These are phyloP conservation scores for Macrosiphum euphorbiae DNA, from an alignment of 2,888 invertebrate species.

Conservation along the genomic window DNA sequence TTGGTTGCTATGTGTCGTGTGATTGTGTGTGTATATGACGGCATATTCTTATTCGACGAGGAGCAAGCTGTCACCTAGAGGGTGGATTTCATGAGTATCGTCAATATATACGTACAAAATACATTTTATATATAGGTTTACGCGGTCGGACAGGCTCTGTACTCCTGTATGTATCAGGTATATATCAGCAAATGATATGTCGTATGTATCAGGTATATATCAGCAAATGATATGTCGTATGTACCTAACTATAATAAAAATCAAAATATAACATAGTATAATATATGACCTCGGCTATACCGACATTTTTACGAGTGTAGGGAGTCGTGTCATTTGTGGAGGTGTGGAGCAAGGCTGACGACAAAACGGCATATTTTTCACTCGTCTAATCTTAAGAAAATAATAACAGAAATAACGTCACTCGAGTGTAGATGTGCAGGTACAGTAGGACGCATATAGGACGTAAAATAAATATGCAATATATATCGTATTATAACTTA, in stretches of 20 bases:
- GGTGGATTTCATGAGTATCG: background rate
- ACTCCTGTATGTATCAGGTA: background rate
- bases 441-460: too few relatives aligned
- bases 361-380: background rate
- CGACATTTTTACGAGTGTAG: background rate
- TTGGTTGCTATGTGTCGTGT: conserved; percentile 30
- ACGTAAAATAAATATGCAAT: background rate
- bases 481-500: background rate
- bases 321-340: background rate
- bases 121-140: background rate
- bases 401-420: background rate
- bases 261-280: background rate
- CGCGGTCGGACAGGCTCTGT: background rate
- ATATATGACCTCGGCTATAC: background rate
- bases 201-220: background rate
- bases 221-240: background rate
- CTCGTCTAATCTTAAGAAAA: background rate
- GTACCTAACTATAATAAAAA: background rate
- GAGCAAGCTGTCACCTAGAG: background rate
- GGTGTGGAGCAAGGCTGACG: background rate
- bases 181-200: background rate
- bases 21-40: background rate
- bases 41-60: background rate
- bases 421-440: background rate
- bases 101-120: background rate